Conservation (phyloP, 2,113 vertebrate species). For the Cacatua alba region DNA sequence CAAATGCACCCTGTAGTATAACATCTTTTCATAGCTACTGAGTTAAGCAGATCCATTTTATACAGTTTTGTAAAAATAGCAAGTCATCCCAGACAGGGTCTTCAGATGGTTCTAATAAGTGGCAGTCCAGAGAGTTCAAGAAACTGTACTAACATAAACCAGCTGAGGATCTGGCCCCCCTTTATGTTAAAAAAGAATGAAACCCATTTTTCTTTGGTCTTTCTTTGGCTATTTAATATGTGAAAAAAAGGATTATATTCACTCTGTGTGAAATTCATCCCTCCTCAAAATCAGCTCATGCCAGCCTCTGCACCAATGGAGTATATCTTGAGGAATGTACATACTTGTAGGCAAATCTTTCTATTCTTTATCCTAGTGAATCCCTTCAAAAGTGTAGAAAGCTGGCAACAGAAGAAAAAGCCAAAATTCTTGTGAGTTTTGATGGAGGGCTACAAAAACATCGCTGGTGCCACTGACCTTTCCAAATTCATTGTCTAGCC, state of each 20-base stretch:
- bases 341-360: not conserved
- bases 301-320: not conserved
- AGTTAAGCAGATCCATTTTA: not conserved
- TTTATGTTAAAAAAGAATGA: not conserved
- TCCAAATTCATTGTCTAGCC: not conserved
- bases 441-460: not conserved
- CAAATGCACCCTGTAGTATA: not conserved
- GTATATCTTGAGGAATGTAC: not conserved
- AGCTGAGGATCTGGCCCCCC: constrained; percentile 1
- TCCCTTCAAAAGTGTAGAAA: not conserved
- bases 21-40: not conserved
- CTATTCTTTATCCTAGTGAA: not conserved
- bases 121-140: constrained; percentile 19
- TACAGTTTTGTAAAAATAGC: not conserved
- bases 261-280: not conserved
- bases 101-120: constrained; percentile 53
- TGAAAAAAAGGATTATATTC: not conserved
- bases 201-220: not conserved
- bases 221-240: not conserved
- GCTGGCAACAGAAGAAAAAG: not conserved
- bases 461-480: not conserved
- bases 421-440: not conserved
- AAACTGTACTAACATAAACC: constrained; percentile 37
- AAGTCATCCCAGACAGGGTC: not conserved
- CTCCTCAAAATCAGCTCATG: not conserved